Evolutionary conservation across 2,113 vertebrate genomes (phyloP), one percentile per base, ranked within the genome.

Genomic region (Lonchura striata): DNA sequence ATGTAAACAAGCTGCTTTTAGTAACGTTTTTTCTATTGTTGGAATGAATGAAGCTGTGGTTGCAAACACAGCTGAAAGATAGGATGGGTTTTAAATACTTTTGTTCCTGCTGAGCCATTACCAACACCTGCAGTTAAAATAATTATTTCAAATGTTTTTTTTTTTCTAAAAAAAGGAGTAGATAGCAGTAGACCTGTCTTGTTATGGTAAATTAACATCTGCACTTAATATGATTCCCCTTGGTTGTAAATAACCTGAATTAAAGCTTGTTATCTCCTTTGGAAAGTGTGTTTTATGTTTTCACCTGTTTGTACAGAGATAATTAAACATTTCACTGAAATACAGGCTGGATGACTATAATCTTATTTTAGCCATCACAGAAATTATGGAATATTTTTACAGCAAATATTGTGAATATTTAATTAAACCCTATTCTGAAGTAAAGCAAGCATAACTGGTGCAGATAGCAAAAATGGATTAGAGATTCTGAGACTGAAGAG

Each of bases 51-150:
- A 94, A 90, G 56, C 84, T 78, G 57, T 25, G 37, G 44, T 79
- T 87, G 61, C 71, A 96, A 97, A 95, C 90, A 93, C 42, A 95
- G 91, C 75, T 41, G 20, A 96, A 71, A 88, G 68, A 95, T 60
- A 31, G 84, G 60, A 91, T 86, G 69, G 46, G n/a, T 94, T 96
- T 96, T 78, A 97, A 97, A 95, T 84, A 81, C 78, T 97, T 97
- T 93, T 85, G 75, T 97, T 97, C 94, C 88, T 96, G 91, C 94
- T 95, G 87, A 96, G 92, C 60, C 86, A 93, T 92, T 94, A 96
- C 64, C 61, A 97, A 83, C 89, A 96, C 66, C 86, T 96, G 94
- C 78, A 95, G 89, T 97, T 96, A 96, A 97, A 97, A 98, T 95
- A 96, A 95, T 97, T 97, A 96, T 94, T 96, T 94, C 88, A 92